Base-by-base conservation (phyloP, 1,140 invertebrate genomes). In the Drosophila ficusphila region DNA sequence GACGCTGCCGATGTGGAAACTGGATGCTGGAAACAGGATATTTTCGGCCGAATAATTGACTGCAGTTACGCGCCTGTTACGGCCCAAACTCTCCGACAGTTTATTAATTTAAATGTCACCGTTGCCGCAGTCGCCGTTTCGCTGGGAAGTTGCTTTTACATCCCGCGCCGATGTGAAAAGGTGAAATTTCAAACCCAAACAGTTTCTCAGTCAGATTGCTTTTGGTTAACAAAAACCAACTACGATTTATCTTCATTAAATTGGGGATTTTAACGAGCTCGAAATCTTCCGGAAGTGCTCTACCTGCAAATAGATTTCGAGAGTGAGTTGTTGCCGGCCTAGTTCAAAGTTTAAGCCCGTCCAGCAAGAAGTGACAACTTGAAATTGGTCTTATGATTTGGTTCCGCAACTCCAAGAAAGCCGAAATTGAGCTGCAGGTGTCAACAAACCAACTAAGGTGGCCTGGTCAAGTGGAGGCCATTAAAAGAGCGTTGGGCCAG, bases 131-230 rank as follows among this genome's bases (percentile, higher is more conserved):
- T 18, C 36, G n/a, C 9, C 18, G 27, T 38, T 27, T 21, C 29
- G 14, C 29, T 61, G 57, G 51, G 19, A 42, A 29, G 12, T n/a
- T 9, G 19, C 33, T 12, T 25, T 21, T 44, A 57, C 42, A 51
- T 67, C 12, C 47, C 56, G 46, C 38, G 19, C 4, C 42, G 31
- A 39, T 90, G 76, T 85, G 76, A 85, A 88, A 78, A 90, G 88
- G 88, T 90, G 82, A 90, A 90, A 90, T 89, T 90, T 82, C 62
- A 90, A 44, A 89, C 89, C 79, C 64, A 90, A 90, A 88, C 79
- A 88, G 33, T 60, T 49, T 18, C 25, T 19, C 38, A 49, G 29
- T 71, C 18, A 7, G 11, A n/a, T 23, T 12, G 11, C 6, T 25
- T 27, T 9, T 39, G 12, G 23, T 27, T 48, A 29, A 31, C 51